phyloP scores from a whole-genome alignment of 2,113 vertebrate species.

The Campylomormyrus numenius region DNA sequence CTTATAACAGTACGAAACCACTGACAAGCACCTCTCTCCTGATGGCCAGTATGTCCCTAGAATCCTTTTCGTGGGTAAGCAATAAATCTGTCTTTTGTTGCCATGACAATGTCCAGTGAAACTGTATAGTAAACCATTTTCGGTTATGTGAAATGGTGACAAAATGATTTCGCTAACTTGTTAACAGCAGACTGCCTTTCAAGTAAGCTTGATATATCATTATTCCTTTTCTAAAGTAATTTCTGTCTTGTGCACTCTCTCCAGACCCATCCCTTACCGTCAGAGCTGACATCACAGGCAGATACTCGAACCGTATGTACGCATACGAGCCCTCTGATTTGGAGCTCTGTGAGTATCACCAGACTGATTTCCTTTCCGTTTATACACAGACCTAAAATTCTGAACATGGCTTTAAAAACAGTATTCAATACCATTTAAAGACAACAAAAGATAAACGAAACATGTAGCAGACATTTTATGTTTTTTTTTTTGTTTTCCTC shows the following conservation, averaged over 20 bases:
- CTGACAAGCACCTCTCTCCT: slow-evolving; percentile 86
- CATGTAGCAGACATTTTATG: not conserved
- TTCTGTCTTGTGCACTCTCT: slow-evolving; percentile 7
- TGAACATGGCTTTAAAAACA: not conserved
- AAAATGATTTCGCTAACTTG: not conserved
- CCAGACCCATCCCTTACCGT: slow-evolving; percentile 91
- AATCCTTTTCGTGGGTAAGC: slow-evolving; percentile 88
- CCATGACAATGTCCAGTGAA: not conserved
- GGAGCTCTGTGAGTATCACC: slow-evolving; percentile 68
- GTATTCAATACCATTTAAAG: not conserved
- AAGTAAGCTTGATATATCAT: not conserved
- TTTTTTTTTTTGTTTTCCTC: not conserved
- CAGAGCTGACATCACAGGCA: slow-evolving; percentile 85
- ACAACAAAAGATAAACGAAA: not conserved
- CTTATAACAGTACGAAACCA: slow-evolving; percentile 80
- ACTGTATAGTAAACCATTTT: not conserved
- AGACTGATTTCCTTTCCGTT: not conserved
- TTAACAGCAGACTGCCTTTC: not conserved
- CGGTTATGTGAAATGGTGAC: not conserved
- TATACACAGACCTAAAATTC: not conserved
- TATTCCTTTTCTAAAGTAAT: not conserved
- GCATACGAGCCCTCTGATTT: slow-evolving; percentile 80
- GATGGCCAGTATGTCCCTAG: slow-evolving; percentile 93
- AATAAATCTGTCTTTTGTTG: not conserved
- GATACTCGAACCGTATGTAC: slow-evolving; percentile 87